Evolutionary conservation across 2,888 invertebrate species (phyloP).

Genomic region (Heteromyza rotundicornis): DNA sequence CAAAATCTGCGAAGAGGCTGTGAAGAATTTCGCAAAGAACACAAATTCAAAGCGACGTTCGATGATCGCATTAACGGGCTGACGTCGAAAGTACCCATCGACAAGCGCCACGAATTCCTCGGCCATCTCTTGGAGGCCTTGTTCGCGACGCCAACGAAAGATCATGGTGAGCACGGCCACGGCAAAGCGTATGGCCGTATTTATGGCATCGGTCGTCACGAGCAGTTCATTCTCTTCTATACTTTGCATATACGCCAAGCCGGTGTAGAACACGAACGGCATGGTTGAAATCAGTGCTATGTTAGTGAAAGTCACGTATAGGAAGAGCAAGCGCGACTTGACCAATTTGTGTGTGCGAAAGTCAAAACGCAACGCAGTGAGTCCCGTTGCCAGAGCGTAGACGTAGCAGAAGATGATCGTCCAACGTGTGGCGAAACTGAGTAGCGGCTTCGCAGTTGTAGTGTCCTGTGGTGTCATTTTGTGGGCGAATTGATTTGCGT

Average conservation of each 20-base stretch:
- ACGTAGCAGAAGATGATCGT: background rate
- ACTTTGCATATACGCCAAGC: background rate
- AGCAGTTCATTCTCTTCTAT: background rate
- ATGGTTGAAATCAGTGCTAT: background rate
- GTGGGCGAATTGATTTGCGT: too few species aligned
- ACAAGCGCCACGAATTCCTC: background rate
- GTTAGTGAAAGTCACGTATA: background rate
- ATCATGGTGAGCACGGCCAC: background rate
- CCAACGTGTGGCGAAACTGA: background rate
- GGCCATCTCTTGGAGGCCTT: background rate
- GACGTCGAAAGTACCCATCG: background rate
- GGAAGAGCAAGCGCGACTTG: background rate
- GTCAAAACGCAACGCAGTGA: background rate
- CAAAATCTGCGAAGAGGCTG: background rate
- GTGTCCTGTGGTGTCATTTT: too few species aligned
- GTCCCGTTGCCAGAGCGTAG: background rate
- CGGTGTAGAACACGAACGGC: background rate
- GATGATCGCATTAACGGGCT: background rate
- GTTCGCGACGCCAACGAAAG: background rate
- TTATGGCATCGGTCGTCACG: background rate
- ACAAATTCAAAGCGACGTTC: conserved; percentile 6
- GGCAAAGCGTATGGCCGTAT: background rate
- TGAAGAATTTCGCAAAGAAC: conserved; percentile 3
- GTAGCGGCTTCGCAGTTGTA: too few species aligned
- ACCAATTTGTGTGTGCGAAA: background rate